Base-by-base conservation (phyloP, 1,140 invertebrate species). In the Diuraphis noxia region DNA sequence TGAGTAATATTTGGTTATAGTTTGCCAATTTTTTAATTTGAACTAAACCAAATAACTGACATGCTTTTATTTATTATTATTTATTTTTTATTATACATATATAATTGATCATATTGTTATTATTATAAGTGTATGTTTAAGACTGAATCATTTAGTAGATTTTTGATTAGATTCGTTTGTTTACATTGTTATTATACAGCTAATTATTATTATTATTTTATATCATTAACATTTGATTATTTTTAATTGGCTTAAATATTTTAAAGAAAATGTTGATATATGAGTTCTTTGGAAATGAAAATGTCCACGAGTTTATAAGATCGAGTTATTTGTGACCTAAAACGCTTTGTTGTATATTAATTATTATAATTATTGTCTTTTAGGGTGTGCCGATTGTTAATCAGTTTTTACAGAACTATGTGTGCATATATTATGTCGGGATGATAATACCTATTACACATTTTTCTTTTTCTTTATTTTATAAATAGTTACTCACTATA, bases 131-230 rank as follows among this genome's bases (percentile, higher is more conserved):
- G 72, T 91, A 91, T 91, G 41, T 91, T 91, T 91, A 91, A 91
- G 89, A 91, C 89, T 91, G 89, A 91, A 91, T 91, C 77, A 91
- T 91, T 91, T 81, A 81, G 89, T 91, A 91, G 89, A 91, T 91
- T 91, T 89, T 91, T 81, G 43, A 91, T 81, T 91, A 91, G 89
- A 91, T 82, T 91, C 43, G 89, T 91, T 91, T 91, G 89, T 91
- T 91, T 91, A 81, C 40, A 82, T 91, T 91, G 89, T 91, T 91
- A 91, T 81, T 81, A 79, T 63, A 63, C 86, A 88, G 86, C 72
- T 91, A 41, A 90, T 90, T 79, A 90, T 90, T 90, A 90, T 81
- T 90, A 90, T 79, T 91, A 91, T 91, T 81, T 91, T 81, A 46
- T 81, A 91, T 82, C 52, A 91, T 79, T 89, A 41, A 89, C 23